Base-by-base conservation (phyloP, 1,140 invertebrate genomes). In the Oncopeltus fasciatus region DNA sequence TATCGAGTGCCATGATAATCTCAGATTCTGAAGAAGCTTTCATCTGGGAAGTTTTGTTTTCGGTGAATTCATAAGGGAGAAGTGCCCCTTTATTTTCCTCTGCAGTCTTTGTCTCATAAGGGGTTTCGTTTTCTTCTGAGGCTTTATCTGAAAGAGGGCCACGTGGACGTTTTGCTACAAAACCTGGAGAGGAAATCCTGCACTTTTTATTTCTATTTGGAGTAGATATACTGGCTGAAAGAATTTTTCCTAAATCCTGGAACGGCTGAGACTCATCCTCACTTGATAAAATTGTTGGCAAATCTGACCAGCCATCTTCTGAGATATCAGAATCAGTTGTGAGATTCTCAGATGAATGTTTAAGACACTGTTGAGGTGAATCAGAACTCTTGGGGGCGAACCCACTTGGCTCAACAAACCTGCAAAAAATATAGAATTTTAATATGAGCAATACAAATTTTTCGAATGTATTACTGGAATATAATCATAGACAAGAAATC, bases 231-330 rank as follows among this genome's bases (percentile, higher is more conserved):
- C 63, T 56, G 9, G 65, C 59, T 14, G 60, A 61, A n/a, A 70
- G 49, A 44, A 73, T 66, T 63, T 64, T 66, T 57, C 64, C 29
- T 49, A 71, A 38, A 47, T 69, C 69, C 47, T 70, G 68, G 49
- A 70, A 63, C 43, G 49, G 24, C 14, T 65, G 61, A 56, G 69
- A 60, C 26, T 72, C 70, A 64, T 74, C 70, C 29, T 71, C 70
- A 33, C 63, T 56, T 3, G 5, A 14, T n/a, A n/a, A n/a, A n/a
- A n/a, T n/a, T n/a, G 44, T n/a, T 26, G 49, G 18, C 38, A 86
- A 73, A 18, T 87, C 84, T 65, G 82, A 76, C 65, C 84, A 84
- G 12, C 83, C 83, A 67, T 87, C 84, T 58, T 83, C 82, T 1
- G 80, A 81, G 49, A 81, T 80, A 64, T 73, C 74, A 62, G 78